Base-by-base conservation (phyloP, 2,113 vertebrate species). In the Seriola quinqueradiata region DNA sequence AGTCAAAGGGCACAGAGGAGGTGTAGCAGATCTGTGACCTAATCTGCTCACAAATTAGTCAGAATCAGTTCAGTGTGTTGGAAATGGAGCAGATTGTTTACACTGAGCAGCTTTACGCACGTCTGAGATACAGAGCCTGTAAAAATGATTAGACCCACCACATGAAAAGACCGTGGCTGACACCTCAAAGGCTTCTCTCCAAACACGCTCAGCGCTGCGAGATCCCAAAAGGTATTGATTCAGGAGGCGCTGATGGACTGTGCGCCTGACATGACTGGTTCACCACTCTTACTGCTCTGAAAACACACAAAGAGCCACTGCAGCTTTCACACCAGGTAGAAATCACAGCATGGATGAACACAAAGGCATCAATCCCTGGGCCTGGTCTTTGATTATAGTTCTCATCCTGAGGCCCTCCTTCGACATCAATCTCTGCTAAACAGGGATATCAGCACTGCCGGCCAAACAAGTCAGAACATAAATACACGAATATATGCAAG, bases 171-270 rank as follows among this genome's bases (percentile, higher is more conserved):
- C 81, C 38, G 55, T 16, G 2, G 55, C 70, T 70, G 67, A 86
- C 34, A 40, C 71, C 86, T 85, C 68, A 38, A 63, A 75, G 34
- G 38, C 57, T 75, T 79, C 70, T 55, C 70, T 78, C 23, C 10
- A 66, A 57, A n/a, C 63, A 61, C 0, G 0, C 69, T 83, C 34
- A 19, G 60, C 60, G 75, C 82, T 14, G 69, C 54, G 50, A 28
- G 44, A 77, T 75, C 60, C 86, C 61, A 23, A 57, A 68, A 76
- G 75, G 14, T 82, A 93, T 91, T 80, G 90, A 93, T 92, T 83
- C 55, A 14, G 23, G 65, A 79, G 73, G 42, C 8, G 16, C 46
- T 64, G 54, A 60, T 70, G 54, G 61, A 75, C 65, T 57, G 23
- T 52, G 74, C 34, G 25, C 28, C 74, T 76, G 76, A 85, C 50